Evolutionary conservation across 1,140 invertebrate species (phyloP).

Genomic region (Macrocentrus cingulum): DNA sequence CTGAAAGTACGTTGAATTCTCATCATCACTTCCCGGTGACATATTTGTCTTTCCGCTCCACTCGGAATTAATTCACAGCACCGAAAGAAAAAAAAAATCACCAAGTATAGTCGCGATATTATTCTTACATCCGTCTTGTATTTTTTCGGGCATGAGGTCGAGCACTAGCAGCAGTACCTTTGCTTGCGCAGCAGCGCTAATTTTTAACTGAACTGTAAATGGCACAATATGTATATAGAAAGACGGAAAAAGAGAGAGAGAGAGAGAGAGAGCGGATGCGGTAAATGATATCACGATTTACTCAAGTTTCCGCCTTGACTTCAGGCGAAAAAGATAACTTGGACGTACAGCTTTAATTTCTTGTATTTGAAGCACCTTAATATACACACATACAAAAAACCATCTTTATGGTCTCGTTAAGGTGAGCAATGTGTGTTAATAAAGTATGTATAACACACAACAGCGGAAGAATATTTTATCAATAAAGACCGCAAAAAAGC

Average conservation of each 20-base stretch:
- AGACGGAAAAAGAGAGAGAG: constrained; percentile 20
- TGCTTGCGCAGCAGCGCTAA: constrained; percentile 6
- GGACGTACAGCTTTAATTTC: constrained; percentile 7
- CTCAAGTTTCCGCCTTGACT: constrained; percentile 26
- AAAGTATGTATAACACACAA: too few relatives aligned
- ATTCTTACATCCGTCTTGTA: not conserved
- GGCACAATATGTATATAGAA: not conserved
- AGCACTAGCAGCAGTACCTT: not conserved
- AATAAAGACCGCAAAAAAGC: too few relatives aligned
- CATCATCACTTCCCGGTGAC: not conserved
- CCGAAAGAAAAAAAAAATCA: too few relatives aligned
- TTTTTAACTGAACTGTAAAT: constrained; percentile 20
- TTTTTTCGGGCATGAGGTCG: not conserved
- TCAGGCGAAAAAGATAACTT: constrained; percentile 1
- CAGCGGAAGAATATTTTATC: too few relatives aligned
- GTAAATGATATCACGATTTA: constrained; percentile 40
- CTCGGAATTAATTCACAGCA: too few relatives aligned
- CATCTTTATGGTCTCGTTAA: too few relatives aligned
- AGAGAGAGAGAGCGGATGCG: constrained; percentile 38
- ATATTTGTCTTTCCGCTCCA: not conserved
- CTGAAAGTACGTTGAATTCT: constrained; percentile 6
- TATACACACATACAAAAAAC: not conserved
- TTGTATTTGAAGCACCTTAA: constrained; percentile 1
- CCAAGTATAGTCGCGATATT: too few relatives aligned
- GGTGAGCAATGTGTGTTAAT: too few relatives aligned